A percentile compares a stretch with the other conserved stretches of the same genome.
phyloP scores from a whole-genome alignment of 2,888 invertebrate species.

The Aphodius granarius region DNA sequence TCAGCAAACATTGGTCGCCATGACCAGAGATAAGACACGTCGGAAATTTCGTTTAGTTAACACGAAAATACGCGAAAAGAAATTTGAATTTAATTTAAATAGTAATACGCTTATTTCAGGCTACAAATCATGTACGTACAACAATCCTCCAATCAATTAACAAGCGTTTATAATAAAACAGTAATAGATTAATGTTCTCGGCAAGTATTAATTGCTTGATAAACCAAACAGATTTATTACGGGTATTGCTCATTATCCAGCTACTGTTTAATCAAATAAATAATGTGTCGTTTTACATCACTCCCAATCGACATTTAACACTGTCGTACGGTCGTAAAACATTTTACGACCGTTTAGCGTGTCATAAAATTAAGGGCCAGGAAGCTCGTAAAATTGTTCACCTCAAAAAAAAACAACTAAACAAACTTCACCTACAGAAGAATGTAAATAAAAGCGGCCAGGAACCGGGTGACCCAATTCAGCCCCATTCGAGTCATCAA shows the following conservation, averaged over 20 bases:
- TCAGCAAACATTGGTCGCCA: background rate
- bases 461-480: background rate
- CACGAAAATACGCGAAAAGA: background rate
- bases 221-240: background rate
- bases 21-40: background rate
- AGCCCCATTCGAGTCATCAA: conserved; percentile 42
- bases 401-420: background rate
- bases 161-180: background rate
- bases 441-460: background rate
- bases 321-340: background rate
- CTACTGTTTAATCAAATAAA: background rate
- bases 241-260: background rate
- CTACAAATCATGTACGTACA: background rate
- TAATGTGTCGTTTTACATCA: background rate
- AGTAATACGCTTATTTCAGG: background rate
- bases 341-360: background rate
- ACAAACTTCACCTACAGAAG: background rate
- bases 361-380: background rate
- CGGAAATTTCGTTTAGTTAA: background rate
- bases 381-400: background rate
- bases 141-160: no score
- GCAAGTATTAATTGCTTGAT: background rate
- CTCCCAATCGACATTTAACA: background rate
- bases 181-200: background rate
- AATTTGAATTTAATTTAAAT: background rate